phyloP scores from a whole-genome alignment of 2,888 invertebrate species.

The Leucoptera coffeella region DNA sequence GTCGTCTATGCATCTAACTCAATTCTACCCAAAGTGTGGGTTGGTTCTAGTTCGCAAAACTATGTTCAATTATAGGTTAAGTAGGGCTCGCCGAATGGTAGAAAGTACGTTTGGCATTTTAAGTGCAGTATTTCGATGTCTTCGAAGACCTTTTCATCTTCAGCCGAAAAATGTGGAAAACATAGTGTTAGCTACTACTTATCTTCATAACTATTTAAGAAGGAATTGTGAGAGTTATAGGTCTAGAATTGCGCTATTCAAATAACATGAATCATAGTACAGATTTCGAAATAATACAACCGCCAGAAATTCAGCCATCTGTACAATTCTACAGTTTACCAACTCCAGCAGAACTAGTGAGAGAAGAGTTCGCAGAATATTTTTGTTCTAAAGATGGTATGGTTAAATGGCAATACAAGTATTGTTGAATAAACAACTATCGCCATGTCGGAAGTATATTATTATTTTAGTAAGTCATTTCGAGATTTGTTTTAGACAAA shows the following conservation, averaged over 20 bases:
- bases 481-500: constrained; percentile 6
- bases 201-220: constrained; percentile 9
- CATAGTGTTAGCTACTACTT: constrained; percentile 8
- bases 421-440: constrained; percentile 4
- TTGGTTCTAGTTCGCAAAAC: no score
- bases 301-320: constrained; percentile 8
- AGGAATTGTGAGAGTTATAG: constrained; percentile 9
- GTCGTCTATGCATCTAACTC: no score
- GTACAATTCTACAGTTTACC: constrained; percentile 8
- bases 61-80: constrained; percentile 9
- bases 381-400: constrained; percentile 9
- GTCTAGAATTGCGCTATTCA: constrained; percentile 8
- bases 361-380: constrained; percentile 9
- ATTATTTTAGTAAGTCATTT: constrained; percentile 1
- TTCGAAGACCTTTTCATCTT: constrained; percentile 9
- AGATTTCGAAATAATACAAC: constrained; percentile 8
- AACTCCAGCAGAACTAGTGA: constrained; percentile 9
- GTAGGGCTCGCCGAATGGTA: constrained; percentile 9
- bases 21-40: no score
- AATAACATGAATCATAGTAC: constrained; percentile 8
- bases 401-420: constrained; percentile 9
- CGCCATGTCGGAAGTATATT: background rate
- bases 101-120: constrained; percentile 9
- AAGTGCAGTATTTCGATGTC: constrained; percentile 9
- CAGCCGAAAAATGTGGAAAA: constrained; percentile 7